Conservation (phyloP, 2,113 vertebrate genomes). For the Seriola rivoliana region DNA sequence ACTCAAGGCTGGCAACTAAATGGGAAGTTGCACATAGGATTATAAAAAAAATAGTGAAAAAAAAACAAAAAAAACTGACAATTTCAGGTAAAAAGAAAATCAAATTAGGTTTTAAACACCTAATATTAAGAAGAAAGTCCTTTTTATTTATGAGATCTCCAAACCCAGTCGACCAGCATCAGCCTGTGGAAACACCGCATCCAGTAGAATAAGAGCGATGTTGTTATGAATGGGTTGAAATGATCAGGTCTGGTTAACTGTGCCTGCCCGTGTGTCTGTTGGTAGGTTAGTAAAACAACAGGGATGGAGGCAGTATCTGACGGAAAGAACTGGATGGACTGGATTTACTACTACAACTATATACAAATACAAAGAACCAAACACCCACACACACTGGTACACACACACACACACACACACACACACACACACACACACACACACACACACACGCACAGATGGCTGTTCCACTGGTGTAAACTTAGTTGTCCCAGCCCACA, state of each 20-base stretch:
- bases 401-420: constrained; percentile 10
- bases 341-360: constrained; percentile 64
- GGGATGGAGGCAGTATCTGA: constrained; percentile 11
- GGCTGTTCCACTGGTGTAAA: neutral
- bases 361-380: constrained; percentile 35
- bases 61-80: neutral
- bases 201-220: neutral
- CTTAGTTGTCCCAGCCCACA: neutral
- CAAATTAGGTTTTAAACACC: neutral
- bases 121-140: neutral
- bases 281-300: constrained; percentile 32
- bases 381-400: constrained; percentile 41
- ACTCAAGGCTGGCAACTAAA: too few species aligned
- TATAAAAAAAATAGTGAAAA: too few species aligned
- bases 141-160: neutral
- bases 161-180: neutral
- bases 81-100: neutral
- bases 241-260: neutral
- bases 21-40: too few species aligned
- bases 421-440: constrained; percentile 27
- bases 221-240: constrained; percentile 11
- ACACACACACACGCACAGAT: constrained; percentile 36
- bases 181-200: neutral
- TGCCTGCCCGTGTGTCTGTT: constrained; percentile 14
- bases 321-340: constrained; percentile 68